These are phyloP conservation scores for Riptortus pedestris DNA, from an alignment of 1,140 invertebrate genomes.

Conservation along the genomic window DNA sequence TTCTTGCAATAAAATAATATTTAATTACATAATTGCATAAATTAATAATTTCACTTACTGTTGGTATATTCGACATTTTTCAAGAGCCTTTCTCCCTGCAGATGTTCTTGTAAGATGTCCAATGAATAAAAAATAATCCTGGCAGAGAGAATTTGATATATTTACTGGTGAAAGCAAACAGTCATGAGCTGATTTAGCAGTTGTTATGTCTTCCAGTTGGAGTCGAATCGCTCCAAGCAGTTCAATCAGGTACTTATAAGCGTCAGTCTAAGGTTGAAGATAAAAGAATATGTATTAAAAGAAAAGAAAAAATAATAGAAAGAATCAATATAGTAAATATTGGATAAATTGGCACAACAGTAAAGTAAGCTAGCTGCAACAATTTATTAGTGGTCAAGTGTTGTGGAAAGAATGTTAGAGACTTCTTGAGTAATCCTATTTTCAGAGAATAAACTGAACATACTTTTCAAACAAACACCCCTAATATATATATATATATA, in stretches of 20 bases:
- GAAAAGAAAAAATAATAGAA: neutral
- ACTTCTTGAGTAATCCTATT: too few species aligned
- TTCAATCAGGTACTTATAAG: conserved; percentile 53
- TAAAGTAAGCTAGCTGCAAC: too few species aligned
- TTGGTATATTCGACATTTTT: conserved; percentile 65
- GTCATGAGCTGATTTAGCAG: conserved; percentile 65
- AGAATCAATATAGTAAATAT: neutral
- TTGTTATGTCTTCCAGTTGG: conserved; percentile 62
- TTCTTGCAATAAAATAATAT: neutral
- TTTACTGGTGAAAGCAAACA: conserved; percentile 79
- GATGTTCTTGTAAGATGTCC: conserved; percentile 70
- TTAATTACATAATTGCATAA: conserved; percentile 4
- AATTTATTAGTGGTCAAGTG: too few species aligned
- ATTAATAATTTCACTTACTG: conserved; percentile 47
- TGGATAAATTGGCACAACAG: too few species aligned
- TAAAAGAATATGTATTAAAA: too few species aligned
- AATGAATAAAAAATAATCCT: conserved; percentile 88
- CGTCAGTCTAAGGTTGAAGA: conserved; percentile 40
- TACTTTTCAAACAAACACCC: too few species aligned
- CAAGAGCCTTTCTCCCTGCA: conserved; percentile 60
- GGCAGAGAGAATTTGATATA: conserved; percentile 76
- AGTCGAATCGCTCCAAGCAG: conserved; percentile 67
- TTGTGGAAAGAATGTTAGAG: too few species aligned
- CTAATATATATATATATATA: too few species aligned
- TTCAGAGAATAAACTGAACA: too few species aligned